phyloP scores from a whole-genome alignment of 2,797 vertebrate genomes.

The Picus viridis region DNA sequence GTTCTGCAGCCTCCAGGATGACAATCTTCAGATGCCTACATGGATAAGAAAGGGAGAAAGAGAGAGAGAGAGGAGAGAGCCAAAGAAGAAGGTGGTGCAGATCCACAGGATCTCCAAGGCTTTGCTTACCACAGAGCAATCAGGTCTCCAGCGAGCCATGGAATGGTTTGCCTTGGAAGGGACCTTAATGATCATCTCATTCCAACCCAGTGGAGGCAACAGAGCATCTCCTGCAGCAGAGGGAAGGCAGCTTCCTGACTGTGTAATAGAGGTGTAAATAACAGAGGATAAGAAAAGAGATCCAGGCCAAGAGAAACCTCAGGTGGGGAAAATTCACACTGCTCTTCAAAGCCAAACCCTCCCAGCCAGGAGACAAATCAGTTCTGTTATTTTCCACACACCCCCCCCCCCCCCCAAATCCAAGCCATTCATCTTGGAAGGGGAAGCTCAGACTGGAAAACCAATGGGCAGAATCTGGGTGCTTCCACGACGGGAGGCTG shows the following conservation, averaged over 20 bases:
- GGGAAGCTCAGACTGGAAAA: neutral
- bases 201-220: neutral
- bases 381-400: neutral
- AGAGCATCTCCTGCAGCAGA: neutral
- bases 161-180: too few species aligned
- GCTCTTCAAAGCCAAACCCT: neutral
- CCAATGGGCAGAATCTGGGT: neutral
- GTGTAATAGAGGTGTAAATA: neutral
- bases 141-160: neutral
- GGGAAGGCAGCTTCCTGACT: neutral
- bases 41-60: neutral
- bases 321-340: neutral
- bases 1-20: neutral
- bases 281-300: neutral
- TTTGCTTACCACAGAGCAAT: neutral
- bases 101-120: neutral
- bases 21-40: neutral
- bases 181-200: too few species aligned
- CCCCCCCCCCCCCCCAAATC: neutral
- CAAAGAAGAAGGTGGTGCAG: neutral
- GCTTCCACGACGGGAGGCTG: neutral
- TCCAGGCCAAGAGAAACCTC: conserved; percentile 4
- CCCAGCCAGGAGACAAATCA: neutral
- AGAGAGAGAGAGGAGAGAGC: neutral
- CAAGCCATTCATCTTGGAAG: neutral